A percentile compares a stretch with the other conserved stretches of the same genome.
Evolutionary conservation across 1,140 invertebrate genomes (phyloP).

Genomic region (Battus philenor): DNA sequence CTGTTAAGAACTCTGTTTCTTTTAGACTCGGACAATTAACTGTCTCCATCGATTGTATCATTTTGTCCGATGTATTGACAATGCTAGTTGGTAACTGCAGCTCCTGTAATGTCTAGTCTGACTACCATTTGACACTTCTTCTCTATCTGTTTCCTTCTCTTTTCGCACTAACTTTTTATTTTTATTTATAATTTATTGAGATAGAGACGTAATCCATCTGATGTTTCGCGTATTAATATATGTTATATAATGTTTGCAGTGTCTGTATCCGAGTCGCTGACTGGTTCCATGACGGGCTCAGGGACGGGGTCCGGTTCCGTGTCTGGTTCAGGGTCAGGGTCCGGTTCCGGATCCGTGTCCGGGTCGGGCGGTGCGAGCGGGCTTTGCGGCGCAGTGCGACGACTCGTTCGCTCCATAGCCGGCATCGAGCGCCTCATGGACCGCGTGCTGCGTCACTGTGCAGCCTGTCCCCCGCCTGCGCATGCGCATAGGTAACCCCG

Average conservation of each 20-base stretch:
- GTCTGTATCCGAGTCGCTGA: conserved; percentile 16
- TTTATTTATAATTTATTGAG: too few relatives aligned
- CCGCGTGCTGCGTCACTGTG: conserved; percentile 46
- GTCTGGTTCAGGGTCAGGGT: conserved; percentile 43
- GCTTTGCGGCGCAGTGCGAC: conserved; percentile 46
- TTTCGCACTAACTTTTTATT: too few relatives aligned
- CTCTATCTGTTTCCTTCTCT: too few relatives aligned
- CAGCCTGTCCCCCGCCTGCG: conserved; percentile 34
- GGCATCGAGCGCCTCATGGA: conserved; percentile 59
- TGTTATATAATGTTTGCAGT: neutral
- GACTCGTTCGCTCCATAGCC: conserved; percentile 54
- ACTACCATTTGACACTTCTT: too few relatives aligned
- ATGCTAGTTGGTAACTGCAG: too few relatives aligned
- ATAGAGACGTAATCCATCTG: too few relatives aligned
- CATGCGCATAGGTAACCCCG: conserved; percentile 23
- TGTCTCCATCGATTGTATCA: too few relatives aligned
- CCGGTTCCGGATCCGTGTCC: conserved; percentile 33
- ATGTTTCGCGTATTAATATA: too few relatives aligned
- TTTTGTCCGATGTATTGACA: too few relatives aligned
- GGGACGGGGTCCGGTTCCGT: conserved; percentile 43
- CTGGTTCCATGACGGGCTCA: conserved; percentile 21
- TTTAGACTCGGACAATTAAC: too few relatives aligned
- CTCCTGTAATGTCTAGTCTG: too few relatives aligned
- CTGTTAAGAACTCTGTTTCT: too few relatives aligned
- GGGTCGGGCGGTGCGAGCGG: conserved; percentile 32